Percentiles rank a stretch among this genome's conserved stretches.
phyloP scores from a whole-genome alignment of 2,113 vertebrate genomes.

The Sebastes fasciatus region DNA sequence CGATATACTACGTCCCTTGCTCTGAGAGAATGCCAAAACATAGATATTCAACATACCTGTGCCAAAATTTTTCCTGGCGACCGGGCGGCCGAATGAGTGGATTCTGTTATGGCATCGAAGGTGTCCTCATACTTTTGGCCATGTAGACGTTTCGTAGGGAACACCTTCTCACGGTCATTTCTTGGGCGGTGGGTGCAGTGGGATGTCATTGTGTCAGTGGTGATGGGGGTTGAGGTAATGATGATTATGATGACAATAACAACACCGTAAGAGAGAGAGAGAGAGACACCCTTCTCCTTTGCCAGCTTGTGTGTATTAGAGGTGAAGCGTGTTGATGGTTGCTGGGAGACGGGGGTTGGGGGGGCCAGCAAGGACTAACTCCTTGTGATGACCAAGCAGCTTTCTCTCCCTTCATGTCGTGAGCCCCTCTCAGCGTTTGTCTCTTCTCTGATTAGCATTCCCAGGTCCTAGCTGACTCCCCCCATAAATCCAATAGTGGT shows the following conservation, averaged over 20 bases:
- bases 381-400: constrained; percentile 70
- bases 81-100: too few relatives aligned
- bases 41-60: too few relatives aligned
- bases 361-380: constrained; percentile 2
- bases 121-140: background rate
- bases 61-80: too few relatives aligned
- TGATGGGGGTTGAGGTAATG: constrained; percentile 20
- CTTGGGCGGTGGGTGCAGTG: background rate
- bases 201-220: constrained; percentile 30
- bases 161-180: constrained; percentile 10
- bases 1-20: too few relatives aligned
- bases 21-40: too few relatives aligned
- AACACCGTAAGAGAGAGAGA: background rate
- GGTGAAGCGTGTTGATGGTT: constrained; percentile 47
- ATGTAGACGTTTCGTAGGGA: background rate
- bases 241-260: constrained; percentile 31
- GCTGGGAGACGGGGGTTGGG: constrained; percentile 33
- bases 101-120: background rate
- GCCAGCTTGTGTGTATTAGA: constrained; percentile 18
- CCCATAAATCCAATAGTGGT: constrained; percentile 69
- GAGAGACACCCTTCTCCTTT: constrained; percentile 27
- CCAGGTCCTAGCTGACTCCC: constrained; percentile 34
- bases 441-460: constrained; percentile 72
- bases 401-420: constrained; percentile 42
- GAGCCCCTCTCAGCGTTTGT: constrained; percentile 53